These are phyloP conservation scores for Gavialis gangeticus DNA, from an alignment of 2,113 vertebrate genomes.

Conservation along the genomic window DNA sequence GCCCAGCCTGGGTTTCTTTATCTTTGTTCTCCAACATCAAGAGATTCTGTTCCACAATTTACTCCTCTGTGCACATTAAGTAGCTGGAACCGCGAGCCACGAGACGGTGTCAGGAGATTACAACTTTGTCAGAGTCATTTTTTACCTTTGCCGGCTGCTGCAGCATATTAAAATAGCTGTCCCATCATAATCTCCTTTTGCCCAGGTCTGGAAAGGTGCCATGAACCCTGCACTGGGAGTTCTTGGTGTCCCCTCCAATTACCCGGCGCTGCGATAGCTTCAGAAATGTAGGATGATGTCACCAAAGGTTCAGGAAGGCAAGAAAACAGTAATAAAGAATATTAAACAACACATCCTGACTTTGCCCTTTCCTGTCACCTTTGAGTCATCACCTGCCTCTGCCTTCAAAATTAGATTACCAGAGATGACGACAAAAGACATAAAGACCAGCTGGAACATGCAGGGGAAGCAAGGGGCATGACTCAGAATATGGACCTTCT, in stretches of 20 bases:
- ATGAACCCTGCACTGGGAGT: constrained; percentile 1
- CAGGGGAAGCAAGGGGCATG: background rate
- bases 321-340: constrained; percentile 37
- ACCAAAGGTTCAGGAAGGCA: constrained; percentile 24
- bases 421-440: background rate
- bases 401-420: background rate
- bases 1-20: background rate
- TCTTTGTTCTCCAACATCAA: constrained; percentile 32
- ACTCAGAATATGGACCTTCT: background rate
- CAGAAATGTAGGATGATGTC: constrained; percentile 5
- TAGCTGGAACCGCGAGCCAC: background rate
- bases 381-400: background rate
- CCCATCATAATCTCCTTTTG: background rate
- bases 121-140: background rate
- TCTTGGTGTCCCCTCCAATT: constrained; percentile 63
- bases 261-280: background rate
- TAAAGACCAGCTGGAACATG: background rate
- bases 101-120: background rate
- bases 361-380: background rate
- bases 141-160: constrained; percentile 37
- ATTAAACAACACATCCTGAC: background rate
- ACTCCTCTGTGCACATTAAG: background rate
- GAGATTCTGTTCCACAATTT: constrained; percentile 13
- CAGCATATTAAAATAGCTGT: constrained; percentile 33
- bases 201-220: constrained; percentile 11